These are phyloP conservation scores for Limenitis camilla DNA, from an alignment of 2,888 invertebrate species.

Conservation along the genomic window DNA sequence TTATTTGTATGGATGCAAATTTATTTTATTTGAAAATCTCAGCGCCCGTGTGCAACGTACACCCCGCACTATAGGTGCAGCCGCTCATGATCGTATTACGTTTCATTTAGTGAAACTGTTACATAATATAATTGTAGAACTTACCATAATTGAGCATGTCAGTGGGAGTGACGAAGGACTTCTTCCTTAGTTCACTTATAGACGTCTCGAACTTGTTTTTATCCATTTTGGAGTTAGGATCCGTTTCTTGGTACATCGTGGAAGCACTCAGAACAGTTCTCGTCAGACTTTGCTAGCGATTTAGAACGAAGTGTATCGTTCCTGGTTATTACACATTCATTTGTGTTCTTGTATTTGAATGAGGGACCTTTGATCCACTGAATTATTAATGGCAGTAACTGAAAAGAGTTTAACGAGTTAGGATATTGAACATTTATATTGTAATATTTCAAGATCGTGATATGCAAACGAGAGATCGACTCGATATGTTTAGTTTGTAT, in stretches of 20 bases:
- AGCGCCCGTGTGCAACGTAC: no score
- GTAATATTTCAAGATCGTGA: no score
- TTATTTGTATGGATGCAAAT: no score
- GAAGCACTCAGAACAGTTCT: background rate
- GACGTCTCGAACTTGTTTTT: constrained; percentile 61
- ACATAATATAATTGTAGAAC: constrained; percentile 20
- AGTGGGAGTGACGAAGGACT: constrained; percentile 50
- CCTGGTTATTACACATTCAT: constrained; percentile 14
- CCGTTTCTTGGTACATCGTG: constrained; percentile 52
- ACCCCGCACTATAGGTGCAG: no score
- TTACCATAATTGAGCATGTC: constrained; percentile 59
- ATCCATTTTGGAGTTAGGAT: constrained; percentile 31
- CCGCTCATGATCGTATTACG: no score
- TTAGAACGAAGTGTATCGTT: background rate
- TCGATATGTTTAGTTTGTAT: no score
- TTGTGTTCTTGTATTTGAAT: constrained; percentile 41
- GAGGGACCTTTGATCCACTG: constrained; percentile 56
- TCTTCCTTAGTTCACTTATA: constrained; percentile 62
- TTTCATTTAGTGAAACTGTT: no score
- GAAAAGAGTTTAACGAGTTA: constrained; percentile 40
- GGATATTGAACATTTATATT: constrained; percentile 6
- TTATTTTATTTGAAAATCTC: no score
- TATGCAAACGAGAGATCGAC: no score
- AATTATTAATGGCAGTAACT: constrained; percentile 47
- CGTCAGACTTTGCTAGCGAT: background rate